Percentiles rank a stretch among this genome's conserved stretches.
Evolutionary conservation across 2,888 invertebrate genomes (phyloP).

Genomic region (Latheticus oryzae): DNA sequence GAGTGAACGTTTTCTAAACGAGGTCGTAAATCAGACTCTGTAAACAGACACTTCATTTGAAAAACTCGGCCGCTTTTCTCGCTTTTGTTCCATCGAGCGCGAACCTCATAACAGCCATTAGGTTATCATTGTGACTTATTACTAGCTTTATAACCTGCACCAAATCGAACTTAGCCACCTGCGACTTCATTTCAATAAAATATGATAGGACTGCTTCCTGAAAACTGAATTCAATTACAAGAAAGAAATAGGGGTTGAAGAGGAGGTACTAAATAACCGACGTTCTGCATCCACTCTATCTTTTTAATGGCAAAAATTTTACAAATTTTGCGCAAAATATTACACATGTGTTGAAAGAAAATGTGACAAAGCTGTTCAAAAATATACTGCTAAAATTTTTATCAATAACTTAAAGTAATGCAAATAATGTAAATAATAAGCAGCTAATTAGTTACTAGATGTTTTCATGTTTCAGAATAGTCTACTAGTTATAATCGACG

Average conservation of each 20-base stretch:
- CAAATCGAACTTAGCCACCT: conserved; percentile 58
- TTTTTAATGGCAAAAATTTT: conserved; percentile 29
- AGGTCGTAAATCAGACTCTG: conserved; percentile 51
- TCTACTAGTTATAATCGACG: no score
- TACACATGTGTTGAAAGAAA: no score
- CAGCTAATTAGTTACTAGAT: no score
- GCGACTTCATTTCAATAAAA: conserved; percentile 63
- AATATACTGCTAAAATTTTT: no score
- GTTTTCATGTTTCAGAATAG: no score
- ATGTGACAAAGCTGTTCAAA: no score
- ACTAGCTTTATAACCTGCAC: conserved; percentile 55
- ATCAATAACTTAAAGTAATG: no score
- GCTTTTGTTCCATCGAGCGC: conserved; percentile 56
- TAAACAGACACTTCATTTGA: conserved; percentile 56
- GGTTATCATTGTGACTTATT: conserved; percentile 60
- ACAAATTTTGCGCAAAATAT: conserved; percentile 36
- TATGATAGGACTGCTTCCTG: conserved; percentile 56
- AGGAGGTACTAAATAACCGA: conserved; percentile 34
- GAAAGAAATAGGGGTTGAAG: conserved; percentile 44
- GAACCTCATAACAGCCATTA: conserved; percentile 60
- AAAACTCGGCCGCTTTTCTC: conserved; percentile 51
- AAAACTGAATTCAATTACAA: conserved; percentile 58
- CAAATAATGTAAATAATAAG: no score
- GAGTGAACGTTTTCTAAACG: conserved; percentile 37
- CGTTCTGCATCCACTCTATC: conserved; percentile 21